Evolutionary conservation across 2,113 vertebrate genomes (phyloP), one percentile per base, ranked within the genome.

Genomic region (Fregata magnificens): DNA sequence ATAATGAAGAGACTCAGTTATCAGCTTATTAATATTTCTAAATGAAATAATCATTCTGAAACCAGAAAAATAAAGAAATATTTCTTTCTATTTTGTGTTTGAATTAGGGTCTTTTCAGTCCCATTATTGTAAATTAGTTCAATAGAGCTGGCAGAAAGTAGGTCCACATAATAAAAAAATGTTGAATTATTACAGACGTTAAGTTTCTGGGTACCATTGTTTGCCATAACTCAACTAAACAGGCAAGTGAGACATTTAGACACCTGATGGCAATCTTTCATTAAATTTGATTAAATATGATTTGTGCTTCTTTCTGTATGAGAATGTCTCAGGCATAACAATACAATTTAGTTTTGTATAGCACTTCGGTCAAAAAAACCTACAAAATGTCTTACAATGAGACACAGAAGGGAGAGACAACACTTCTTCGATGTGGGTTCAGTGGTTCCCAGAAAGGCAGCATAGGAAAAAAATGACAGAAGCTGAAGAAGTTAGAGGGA

Each of bases 231-330:
- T 94, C 73, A 94, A 96, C 95, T 89, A 94, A 96, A 85, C 78
- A 96, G 76, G 88, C 56, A 87, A 26, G 82, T 97, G 70, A 97
- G 94, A 90, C 70, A 25, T 97, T 97, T 96, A 98, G 94, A 98
- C 98, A 98, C 96, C 97, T 98, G 98, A 98, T 98, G 98, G 97
- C 97, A 98, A 98, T 98, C 97, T 98, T 98, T 97, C 97, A 98
- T 98, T 98, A 97, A 98, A 97, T 93, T 97, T 98, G 83, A 71
- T 95, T 53, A 84, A 79, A 92, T 70, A 91, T 63, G 55, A 80
- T 92, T 97, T 97, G 53, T 96, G 52, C 61, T 78, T 96, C 66
- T 89, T 96, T 85, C 34, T 89, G 10, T 78, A 77, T 50, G 26
- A 85, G 32, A 86, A 74, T 70, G 45, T 80, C 66, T 94, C 45